Percentiles rank a stretch among this genome's conserved stretches.
Conservation (phyloP, 1,140 invertebrate species). For the Teleogryllus occipitalis region DNA sequence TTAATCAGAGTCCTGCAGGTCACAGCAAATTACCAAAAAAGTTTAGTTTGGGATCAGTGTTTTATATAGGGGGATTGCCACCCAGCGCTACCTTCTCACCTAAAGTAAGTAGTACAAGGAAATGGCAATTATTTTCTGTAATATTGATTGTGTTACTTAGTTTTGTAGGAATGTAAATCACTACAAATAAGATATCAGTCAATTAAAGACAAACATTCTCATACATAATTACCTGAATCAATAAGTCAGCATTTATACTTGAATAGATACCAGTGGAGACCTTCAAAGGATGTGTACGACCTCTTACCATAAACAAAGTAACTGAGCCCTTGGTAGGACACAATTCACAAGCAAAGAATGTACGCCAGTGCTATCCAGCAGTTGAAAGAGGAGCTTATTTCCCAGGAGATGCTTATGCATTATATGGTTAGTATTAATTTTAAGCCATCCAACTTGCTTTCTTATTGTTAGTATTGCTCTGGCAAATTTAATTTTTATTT, state of each 20-base stretch:
- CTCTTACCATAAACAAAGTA: slow-evolving; percentile 63
- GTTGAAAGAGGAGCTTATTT: slow-evolving; percentile 84
- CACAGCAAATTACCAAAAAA: slow-evolving; percentile 53
- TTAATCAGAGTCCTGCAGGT: slow-evolving; percentile 42
- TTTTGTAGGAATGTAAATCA: not conserved
- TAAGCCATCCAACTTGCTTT: not conserved
- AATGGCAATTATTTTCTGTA: too few species aligned
- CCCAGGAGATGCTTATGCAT: slow-evolving; percentile 68
- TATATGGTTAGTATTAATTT: slow-evolving; percentile 57
- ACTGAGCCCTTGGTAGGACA: slow-evolving; percentile 62
- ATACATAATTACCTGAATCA: too few species aligned
- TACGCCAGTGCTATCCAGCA: slow-evolving; percentile 78
- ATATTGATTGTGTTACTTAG: too few species aligned
- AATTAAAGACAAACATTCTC: too few species aligned
- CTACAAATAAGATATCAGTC: not conserved
- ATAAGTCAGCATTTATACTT: too few species aligned
- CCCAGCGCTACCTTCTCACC: not conserved
- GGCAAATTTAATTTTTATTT: too few species aligned
- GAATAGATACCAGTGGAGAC: slow-evolving; percentile 41
- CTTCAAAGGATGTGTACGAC: slow-evolving; percentile 74
- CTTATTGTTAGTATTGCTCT: not conserved
- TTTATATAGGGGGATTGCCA: slow-evolving; percentile 73
- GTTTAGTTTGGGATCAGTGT: slow-evolving; percentile 55
- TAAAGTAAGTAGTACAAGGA: not conserved
- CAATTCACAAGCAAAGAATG: slow-evolving; percentile 55